These are phyloP conservation scores for Therioaphis trifolii DNA, from an alignment of 2,888 invertebrate species.

Conservation along the genomic window DNA sequence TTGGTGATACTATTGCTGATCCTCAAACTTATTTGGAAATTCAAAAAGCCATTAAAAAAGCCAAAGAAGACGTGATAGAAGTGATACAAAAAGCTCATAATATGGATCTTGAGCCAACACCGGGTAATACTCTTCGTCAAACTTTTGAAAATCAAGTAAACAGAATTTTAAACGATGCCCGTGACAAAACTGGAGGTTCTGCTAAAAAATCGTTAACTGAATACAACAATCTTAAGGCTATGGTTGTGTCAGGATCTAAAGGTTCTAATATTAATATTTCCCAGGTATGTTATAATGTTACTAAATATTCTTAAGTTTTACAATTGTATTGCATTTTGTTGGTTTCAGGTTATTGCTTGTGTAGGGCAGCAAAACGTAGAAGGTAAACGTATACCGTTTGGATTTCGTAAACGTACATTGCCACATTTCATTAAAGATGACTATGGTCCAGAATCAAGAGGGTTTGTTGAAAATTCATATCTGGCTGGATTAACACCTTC, in stretches of 20 bases:
- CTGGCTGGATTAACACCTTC: constrained; percentile 98
- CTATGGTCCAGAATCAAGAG: constrained; percentile 99
- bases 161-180: constrained; percentile 98
- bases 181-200: constrained; percentile 99
- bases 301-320: background rate
- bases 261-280: constrained; percentile 99
- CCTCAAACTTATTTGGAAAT: constrained; percentile 98
- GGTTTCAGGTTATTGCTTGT: constrained; percentile 92
- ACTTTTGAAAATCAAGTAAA: constrained; percentile 99
- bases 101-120: constrained; percentile 98
- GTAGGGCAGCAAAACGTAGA: constrained; percentile 99
- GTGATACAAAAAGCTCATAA: constrained; percentile 99
- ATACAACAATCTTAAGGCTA: constrained; percentile 98
- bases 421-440: constrained; percentile 99
- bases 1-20: constrained; percentile 99
- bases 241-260: constrained; percentile 99
- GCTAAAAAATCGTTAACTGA: constrained; percentile 99
- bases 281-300: constrained; percentile 73
- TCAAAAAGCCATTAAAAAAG: constrained; percentile 96
- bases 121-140: constrained; percentile 98
- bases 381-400: constrained; percentile 99
- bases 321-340: background rate
- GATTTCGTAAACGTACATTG: constrained; percentile 96
- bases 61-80: constrained; percentile 99
- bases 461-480: constrained; percentile 99